Conservation (phyloP, 1,140 invertebrate genomes). For the Gonioctena quinquepunctata region DNA sequence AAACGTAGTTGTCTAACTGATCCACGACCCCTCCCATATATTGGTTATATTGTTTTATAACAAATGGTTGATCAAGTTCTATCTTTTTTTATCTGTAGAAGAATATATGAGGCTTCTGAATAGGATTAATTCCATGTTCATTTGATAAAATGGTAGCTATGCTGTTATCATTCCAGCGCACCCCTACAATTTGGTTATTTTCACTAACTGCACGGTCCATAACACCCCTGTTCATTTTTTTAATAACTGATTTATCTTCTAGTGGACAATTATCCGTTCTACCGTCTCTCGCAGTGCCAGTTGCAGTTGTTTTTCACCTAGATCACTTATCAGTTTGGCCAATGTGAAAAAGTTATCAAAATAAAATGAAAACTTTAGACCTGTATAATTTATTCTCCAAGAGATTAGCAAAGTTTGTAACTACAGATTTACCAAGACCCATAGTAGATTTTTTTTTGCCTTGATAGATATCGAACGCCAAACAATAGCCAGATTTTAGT, state of each 20-base stretch:
- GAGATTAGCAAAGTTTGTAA: constrained; percentile 30
- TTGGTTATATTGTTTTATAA: constrained; percentile 34
- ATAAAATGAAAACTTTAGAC: neutral
- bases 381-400: too few species aligned
- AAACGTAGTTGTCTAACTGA: constrained; percentile 34
- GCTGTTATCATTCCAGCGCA: constrained; percentile 40
- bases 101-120: constrained; percentile 33
- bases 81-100: constrained; percentile 36
- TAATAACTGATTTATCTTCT: neutral
- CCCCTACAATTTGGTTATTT: constrained; percentile 26
- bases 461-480: too few species aligned
- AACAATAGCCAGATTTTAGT: too few species aligned
- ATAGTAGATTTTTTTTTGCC: too few species aligned
- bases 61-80: constrained; percentile 21
- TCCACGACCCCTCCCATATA: constrained; percentile 43
- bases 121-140: neutral
- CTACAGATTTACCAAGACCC: constrained; percentile 32
- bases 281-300: constrained; percentile 29
- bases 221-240: constrained; percentile 12
- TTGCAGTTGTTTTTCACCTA: constrained; percentile 26
- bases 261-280: neutral
- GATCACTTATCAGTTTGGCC: constrained; percentile 21
- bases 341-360: constrained; percentile 35
- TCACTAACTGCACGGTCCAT: neutral
- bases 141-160: constrained; percentile 29